Percentiles rank a stretch among this genome's conserved stretches.
These are phyloP conservation scores for Salarias fasciatus DNA, from an alignment of 2,797 vertebrate genomes.

Conservation along the genomic window DNA sequence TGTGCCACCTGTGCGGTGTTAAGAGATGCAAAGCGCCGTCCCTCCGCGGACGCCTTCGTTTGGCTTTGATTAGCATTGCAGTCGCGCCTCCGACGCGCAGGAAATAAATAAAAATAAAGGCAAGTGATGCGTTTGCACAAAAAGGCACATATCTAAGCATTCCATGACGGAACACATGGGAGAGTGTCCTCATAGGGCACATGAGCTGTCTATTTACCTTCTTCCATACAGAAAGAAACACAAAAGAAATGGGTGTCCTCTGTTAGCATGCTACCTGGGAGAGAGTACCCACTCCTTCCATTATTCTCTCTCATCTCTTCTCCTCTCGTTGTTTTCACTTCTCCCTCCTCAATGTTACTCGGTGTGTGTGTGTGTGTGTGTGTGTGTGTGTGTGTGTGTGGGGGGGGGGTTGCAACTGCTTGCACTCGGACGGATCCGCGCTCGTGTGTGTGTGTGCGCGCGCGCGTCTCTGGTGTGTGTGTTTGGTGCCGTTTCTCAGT, in stretches of 20 bases:
- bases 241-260: conserved; percentile 54
- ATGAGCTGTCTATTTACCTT: conserved; percentile 47
- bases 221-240: conserved; percentile 26
- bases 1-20: conserved; percentile 62
- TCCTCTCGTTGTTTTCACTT: conserved; percentile 61
- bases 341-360: conserved; percentile 51
- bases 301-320: conserved; percentile 75
- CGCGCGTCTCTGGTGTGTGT: conserved; percentile 28
- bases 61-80: conserved; percentile 68
- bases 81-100: conserved; percentile 30
- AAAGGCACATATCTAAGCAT: conserved; percentile 37
- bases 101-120: conserved; percentile 4
- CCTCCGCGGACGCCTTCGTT: conserved; percentile 36
- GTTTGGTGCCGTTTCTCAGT: conserved; percentile 48
- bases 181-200: conserved; percentile 36
- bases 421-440: no score
- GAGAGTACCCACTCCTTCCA: conserved; percentile 60
- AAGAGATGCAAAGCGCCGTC: conserved; percentile 61
- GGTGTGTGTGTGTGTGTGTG: conserved; percentile 30
- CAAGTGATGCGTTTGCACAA: conserved; percentile 45
- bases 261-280: conserved; percentile 52
- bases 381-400: conserved; percentile 10
- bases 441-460: neutral
- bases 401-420: no score
- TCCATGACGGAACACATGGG: conserved; percentile 6